Evolutionary conservation across 2,888 invertebrate genomes (phyloP).

Genomic region (Sinopyrophorus schimmeli): DNA sequence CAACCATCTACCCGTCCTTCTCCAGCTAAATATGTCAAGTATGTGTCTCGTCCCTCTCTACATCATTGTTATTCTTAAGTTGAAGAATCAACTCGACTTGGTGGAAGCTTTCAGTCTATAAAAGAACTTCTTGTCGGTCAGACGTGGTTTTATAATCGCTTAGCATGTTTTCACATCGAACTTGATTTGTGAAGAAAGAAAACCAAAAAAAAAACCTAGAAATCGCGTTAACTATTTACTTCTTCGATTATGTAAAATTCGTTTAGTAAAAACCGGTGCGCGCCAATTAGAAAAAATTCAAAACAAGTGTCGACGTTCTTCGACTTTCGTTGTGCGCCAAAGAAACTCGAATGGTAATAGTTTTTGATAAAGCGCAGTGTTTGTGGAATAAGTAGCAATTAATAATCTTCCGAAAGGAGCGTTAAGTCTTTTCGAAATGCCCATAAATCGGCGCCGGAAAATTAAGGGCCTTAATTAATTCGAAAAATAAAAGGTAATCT

Average conservation of each 20-base stretch:
- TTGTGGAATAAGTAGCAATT: slow-evolving; percentile 9
- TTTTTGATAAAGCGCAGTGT: too few relatives aligned
- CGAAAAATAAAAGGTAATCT: slow-evolving; percentile 27
- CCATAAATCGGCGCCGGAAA: slow-evolving; percentile 17
- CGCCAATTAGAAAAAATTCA: too few relatives aligned
- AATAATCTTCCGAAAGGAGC: slow-evolving; percentile 1
- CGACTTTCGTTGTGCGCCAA: too few relatives aligned
- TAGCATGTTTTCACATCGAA: too few relatives aligned
- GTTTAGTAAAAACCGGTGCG: too few relatives aligned
- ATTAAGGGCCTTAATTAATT: slow-evolving; percentile 24
- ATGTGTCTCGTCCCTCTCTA: slow-evolving; percentile 52
- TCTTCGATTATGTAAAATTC: too few relatives aligned
- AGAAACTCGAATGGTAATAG: too few relatives aligned
- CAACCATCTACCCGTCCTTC: slow-evolving; percentile 37
- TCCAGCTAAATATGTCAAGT: slow-evolving; percentile 52
- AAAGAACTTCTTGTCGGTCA: slow-evolving; percentile 33
- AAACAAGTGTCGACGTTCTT: too few relatives aligned
- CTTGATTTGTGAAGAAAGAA: too few relatives aligned
- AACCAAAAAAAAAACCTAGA: too few relatives aligned
- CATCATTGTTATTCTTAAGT: slow-evolving; percentile 43
- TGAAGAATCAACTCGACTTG: slow-evolving; percentile 31
- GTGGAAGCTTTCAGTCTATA: slow-evolving; percentile 40
- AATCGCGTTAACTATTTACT: too few relatives aligned
- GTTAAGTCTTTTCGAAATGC: slow-evolving; percentile 6
- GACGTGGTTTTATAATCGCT: slow-evolving; percentile 25